Evolutionary conservation across 1,140 invertebrate species (phyloP), one percentile per base, ranked within the genome.

Genomic region (Metaphire vulgaris): DNA sequence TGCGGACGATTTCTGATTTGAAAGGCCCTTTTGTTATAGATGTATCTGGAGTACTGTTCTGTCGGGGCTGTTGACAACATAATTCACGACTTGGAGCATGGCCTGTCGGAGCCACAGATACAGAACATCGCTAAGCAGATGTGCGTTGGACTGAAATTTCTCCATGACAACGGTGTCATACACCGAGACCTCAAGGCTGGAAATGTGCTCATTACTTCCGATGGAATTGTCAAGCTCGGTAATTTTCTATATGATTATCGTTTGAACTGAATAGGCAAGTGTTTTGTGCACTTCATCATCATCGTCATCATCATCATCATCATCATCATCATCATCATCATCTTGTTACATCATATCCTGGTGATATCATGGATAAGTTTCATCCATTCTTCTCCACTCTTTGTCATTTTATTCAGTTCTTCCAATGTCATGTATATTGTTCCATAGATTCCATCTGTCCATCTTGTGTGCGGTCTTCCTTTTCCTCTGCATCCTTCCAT

Each of bases 51-150:
- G 67, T 79, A 67, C 69, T 79, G 78, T 66, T 33, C 33, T 28
- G 69, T 69, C 30, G 78, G 78, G 26, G 75, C 78, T n/a, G 68
- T 79, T 16, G 78, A 79, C 33, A 74, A 69, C 69, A 34, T 79
- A 33, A 79, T 79, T 71, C 71, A 72, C 15, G 72, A 74, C 31
- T 41, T 79, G 66, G 78, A 79, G 34, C 70, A 76, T 28, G 30
- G 41, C 2, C 31, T 77, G 28, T 69, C 69, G 28, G 78, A 79
- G 32, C 29, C 32, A 26, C 78, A 79, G 69, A 79, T 79, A 64
- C 69, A 65, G 16, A 77, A 41, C 41, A 30, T 79, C 1, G 33
- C 67, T 14, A 67, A 66, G 14, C 72, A 79, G 67, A 67, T 76
- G 69, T 64, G 72, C 2, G 33, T 69, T 41, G 78, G 75, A 2